Evolutionary conservation across 2,113 vertebrate species (phyloP).

Genomic region (Nothobranchius kuhntae): DNA sequence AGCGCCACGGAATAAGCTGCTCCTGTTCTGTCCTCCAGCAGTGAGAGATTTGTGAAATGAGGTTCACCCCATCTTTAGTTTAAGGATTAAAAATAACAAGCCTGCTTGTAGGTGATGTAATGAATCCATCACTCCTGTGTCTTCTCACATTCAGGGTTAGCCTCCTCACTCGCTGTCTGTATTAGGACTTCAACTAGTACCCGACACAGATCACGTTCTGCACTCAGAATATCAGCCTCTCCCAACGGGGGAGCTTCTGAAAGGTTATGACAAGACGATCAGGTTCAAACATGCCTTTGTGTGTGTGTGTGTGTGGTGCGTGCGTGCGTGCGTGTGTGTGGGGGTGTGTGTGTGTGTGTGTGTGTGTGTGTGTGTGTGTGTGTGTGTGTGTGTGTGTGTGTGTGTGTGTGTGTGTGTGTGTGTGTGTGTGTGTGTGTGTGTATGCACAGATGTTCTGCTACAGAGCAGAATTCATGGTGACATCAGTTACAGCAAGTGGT

Average conservation of each 20-base stretch:
- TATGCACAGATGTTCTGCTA: too few species aligned
- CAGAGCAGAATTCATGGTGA: too few species aligned
- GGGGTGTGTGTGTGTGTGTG: too few species aligned
- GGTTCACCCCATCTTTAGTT: not conserved
- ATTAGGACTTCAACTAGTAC: slow-evolving; percentile 1
- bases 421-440: too few species aligned
- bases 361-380: too few species aligned
- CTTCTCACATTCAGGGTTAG: not conserved
- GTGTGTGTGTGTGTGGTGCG: not conserved
- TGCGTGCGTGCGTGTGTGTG: too few species aligned
- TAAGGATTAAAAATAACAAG: not conserved
- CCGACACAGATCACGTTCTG: slow-evolving; percentile 22
- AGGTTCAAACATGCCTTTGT: slow-evolving; percentile 33
- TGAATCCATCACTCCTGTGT: not conserved
- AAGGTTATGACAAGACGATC: not conserved
- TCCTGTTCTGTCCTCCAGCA: not conserved
- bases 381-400: too few species aligned
- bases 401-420: too few species aligned
- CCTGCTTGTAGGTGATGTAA: not conserved
- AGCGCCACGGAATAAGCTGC: not conserved
- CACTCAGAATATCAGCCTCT: slow-evolving; percentile 24
- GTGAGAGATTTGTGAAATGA: not conserved
- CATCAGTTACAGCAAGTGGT: too few species aligned
- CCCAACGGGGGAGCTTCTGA: not conserved
- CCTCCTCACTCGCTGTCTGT: slow-evolving; percentile 18